Conservation (phyloP, 2,888 invertebrate species). For the Philereme vetulata region DNA sequence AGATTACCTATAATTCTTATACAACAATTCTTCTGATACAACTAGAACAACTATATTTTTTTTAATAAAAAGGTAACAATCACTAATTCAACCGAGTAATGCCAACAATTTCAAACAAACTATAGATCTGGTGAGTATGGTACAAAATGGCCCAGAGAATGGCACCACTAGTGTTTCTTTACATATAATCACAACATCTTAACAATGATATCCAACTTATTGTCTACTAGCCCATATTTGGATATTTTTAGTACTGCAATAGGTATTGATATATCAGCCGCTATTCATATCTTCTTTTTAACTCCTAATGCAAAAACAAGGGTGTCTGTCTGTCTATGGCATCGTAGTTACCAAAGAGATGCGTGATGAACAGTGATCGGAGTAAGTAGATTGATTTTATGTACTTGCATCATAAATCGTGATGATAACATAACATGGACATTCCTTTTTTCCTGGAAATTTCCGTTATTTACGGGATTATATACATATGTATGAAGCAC, state of each 20-base stretch:
- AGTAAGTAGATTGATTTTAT: no score
- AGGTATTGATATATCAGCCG: background rate
- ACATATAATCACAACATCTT: conserved; percentile 18
- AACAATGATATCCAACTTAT: conserved; percentile 35
- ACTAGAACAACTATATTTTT: conserved; percentile 10
- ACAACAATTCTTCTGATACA: conserved; percentile 12
- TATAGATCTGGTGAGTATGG: conserved; percentile 8
- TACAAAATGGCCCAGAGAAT: conserved; percentile 8
- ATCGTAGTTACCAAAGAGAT: no score
- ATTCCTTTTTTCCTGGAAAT: no score
- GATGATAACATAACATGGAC: no score
- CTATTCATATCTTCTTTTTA: background rate
- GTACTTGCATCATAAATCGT: no score
- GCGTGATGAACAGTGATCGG: no score
- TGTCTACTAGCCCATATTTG: conserved; percentile 34
- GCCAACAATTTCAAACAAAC: conserved; percentile 23
- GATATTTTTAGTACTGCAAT: background rate
- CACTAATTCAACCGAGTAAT: conserved; percentile 19
- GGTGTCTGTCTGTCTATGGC: no score
- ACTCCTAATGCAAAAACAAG: no score
- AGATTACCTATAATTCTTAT: conserved; percentile 11
- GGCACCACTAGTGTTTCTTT: conserved; percentile 23
- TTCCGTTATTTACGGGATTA: no score
- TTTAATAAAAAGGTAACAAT: conserved; percentile 19
- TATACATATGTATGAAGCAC: no score